Evolutionary conservation across 2,113 vertebrate genomes (phyloP), one percentile per base, ranked within the genome.

Genomic region (Mobula hypostoma): DNA sequence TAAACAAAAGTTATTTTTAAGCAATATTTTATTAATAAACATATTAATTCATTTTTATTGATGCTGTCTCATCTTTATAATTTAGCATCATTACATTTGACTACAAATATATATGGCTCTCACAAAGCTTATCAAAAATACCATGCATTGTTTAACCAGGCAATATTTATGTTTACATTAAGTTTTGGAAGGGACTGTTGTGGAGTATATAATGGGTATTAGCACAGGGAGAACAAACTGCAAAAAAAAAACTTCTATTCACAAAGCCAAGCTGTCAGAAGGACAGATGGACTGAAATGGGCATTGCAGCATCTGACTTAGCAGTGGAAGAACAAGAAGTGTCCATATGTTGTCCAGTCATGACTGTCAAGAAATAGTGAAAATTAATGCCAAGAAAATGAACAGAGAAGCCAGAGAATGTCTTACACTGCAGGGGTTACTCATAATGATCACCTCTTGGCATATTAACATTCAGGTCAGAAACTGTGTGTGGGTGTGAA

Each of bases 391-490:
- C 32, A 93, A 93, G 58, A 27, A 48, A 48, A 68, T 21, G 70
- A 93, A 74, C 36, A 74, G 40, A 3, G 68, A 56, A 93, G 21
- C 32, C 68, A 93, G 70, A 11, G 70, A 40, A 93, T 74, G 24
- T 48, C 36, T 93, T 93, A 21, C 32, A 56, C 36, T 27, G 68
- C 36, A 74, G 68, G 91, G 70, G 24, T 40, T 93, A 93, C 15
- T 93, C 68, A 93, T 92, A 92, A 92, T 70, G 90, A 92, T 92
- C 90, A 92, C 90, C 66, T 92, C 36, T 74, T 93, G 91, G 68
- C 91, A 93, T 0, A 93, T 93, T 48, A 93, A 27, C 68, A 93
- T 93, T 93, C 68, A 93, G 91, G 91, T 9, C 91, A 93, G 68
- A 93, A 74, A 74, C 21, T 32, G 48, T 56, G 91, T 21, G n/a